These are phyloP conservation scores for Coecobrya sp. DNA, from an alignment of 2,888 invertebrate species.

Conservation along the genomic window DNA sequence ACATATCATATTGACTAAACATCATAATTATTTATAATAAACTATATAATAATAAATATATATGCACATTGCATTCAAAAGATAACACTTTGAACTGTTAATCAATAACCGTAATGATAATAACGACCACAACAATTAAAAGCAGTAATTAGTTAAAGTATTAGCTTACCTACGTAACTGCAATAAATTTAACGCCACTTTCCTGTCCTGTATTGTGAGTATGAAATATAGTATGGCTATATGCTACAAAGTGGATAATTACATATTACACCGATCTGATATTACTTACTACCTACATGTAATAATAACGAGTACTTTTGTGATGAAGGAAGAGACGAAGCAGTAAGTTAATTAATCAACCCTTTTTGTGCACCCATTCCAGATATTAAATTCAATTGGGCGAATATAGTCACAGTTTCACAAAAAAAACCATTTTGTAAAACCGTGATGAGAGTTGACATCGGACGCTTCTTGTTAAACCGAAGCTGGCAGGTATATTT, in stretches of 20 bases:
- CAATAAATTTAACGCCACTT: not conserved
- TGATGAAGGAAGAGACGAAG: not conserved
- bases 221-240: not conserved
- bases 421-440: not conserved
- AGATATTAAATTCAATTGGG: no score
- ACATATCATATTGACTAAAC: constrained; percentile 20
- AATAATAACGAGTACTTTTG: not conserved
- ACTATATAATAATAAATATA: constrained; percentile 56
- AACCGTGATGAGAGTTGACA: no score
- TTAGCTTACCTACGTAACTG: not conserved
- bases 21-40: not conserved
- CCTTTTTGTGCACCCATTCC: not conserved
- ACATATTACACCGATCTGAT: no score
- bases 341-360: not conserved
- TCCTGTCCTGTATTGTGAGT: constrained; percentile 15
- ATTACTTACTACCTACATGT: not conserved
- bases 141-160: constrained; percentile 10
- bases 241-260: not conserved
- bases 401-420: no score
- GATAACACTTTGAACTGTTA: not conserved
- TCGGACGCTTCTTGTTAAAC: no score
- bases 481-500: no score
- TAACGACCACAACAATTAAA: constrained; percentile 40
- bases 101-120: constrained; percentile 24
- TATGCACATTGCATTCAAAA: not conserved